Percentiles rank a stretch among this genome's conserved stretches.
phyloP scores from a whole-genome alignment of 2,113 vertebrate genomes.

The Ctenomys sociabilis region DNA sequence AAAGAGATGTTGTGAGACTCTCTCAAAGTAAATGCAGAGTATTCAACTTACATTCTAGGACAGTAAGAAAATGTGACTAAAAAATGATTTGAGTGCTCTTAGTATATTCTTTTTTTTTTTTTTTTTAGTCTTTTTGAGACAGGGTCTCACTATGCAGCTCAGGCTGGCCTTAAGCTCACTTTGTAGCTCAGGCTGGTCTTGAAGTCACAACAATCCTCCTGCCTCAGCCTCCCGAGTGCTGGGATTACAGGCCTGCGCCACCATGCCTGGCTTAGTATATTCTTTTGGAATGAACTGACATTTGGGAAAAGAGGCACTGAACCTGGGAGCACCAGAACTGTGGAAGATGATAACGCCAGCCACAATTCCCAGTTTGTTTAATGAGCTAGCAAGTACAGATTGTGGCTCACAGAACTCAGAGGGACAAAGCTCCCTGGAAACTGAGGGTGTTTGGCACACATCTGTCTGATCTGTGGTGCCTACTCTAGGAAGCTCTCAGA shows the following conservation, averaged over 20 bases:
- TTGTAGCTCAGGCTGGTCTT: too few relatives aligned
- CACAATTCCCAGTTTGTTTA: not conserved
- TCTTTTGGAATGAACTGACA: not conserved
- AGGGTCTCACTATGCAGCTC: too few relatives aligned
- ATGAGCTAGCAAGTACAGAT: not conserved
- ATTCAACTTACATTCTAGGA: not conserved
- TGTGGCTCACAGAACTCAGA: not conserved
- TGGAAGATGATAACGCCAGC: conserved; percentile 4
- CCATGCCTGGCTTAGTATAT: too few relatives aligned
- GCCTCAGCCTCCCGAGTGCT: too few relatives aligned
- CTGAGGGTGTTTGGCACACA: not conserved
- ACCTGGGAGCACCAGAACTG: not conserved
- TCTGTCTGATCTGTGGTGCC: not conserved
- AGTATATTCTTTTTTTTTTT: too few relatives aligned
- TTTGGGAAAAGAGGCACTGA: not conserved
- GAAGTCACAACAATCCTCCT: too few relatives aligned
- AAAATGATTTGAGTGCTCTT: not conserved
- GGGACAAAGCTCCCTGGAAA: not conserved
- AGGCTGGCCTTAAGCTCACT: too few relatives aligned
- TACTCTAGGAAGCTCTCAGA: not conserved
- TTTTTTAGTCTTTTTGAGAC: too few relatives aligned
- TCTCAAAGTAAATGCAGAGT: not conserved
- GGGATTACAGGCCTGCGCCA: too few relatives aligned
- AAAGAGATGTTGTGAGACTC: not conserved
- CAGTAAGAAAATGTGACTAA: not conserved